phyloP scores from a whole-genome alignment of 2,888 invertebrate species.

The Tromatobia lineatoria region DNA sequence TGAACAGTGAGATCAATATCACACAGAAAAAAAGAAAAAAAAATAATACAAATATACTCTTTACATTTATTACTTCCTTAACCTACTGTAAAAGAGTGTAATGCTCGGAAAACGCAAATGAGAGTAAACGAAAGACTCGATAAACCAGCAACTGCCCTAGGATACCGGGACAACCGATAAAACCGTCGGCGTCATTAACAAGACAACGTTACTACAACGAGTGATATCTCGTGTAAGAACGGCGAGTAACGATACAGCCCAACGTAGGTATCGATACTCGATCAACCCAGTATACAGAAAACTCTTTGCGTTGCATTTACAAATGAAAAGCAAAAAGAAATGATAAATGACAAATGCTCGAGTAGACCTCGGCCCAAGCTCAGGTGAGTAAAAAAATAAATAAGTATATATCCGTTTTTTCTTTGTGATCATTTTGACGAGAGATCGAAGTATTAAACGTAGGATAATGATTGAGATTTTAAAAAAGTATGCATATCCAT shows the following conservation, averaged over 20 bases:
- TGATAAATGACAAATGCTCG: slow-evolving; percentile 79
- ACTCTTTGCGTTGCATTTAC: slow-evolving; percentile 69
- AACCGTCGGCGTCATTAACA: slow-evolving; percentile 67
- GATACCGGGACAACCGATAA: slow-evolving; percentile 76
- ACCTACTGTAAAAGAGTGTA: slow-evolving; percentile 72
- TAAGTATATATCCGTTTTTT: slow-evolving; percentile 82
- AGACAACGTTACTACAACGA: slow-evolving; percentile 64
- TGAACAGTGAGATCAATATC: slow-evolving; percentile 62
- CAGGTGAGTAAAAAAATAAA: slow-evolving; percentile 84
- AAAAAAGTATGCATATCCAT: too few relatives aligned
- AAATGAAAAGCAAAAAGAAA: slow-evolving; percentile 64
- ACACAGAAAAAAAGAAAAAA: slow-evolving; percentile 70
- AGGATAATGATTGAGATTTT: slow-evolving; percentile 34
- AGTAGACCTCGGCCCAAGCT: slow-evolving; percentile 81
- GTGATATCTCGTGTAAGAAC: slow-evolving; percentile 53
- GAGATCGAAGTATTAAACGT: slow-evolving; percentile 47
- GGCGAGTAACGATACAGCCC: slow-evolving; percentile 45
- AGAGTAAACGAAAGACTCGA: slow-evolving; percentile 68
- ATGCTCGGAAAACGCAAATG: slow-evolving; percentile 58
- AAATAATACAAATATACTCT: slow-evolving; percentile 72
- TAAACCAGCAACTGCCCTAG: slow-evolving; percentile 81
- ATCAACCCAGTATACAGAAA: slow-evolving; percentile 57
- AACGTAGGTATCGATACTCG: slow-evolving; percentile 56
- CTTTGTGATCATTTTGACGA: slow-evolving; percentile 72
- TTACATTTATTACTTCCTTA: slow-evolving; percentile 79